These are phyloP conservation scores for Otolemur garnettii DNA, from an alignment of 2,113 vertebrate species.

Conservation along the genomic window DNA sequence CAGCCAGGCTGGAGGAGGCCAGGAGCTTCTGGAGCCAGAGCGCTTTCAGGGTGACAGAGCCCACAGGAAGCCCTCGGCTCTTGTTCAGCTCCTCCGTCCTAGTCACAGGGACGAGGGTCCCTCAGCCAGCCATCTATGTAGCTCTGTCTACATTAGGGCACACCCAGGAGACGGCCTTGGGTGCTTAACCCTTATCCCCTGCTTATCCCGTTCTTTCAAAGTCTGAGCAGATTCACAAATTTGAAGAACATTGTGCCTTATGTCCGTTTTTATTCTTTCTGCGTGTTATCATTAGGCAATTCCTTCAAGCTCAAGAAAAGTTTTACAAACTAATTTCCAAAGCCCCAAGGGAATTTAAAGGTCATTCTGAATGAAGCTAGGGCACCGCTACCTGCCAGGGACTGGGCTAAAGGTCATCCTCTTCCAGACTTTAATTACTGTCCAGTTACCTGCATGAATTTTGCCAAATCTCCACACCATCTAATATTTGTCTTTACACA, in stretches of 20 bases:
- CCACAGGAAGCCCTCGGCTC: background rate
- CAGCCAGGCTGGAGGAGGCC: background rate
- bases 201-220: background rate
- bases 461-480: background rate
- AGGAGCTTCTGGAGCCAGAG: background rate
- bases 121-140: background rate
- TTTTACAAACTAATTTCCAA: background rate
- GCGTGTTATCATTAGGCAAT: background rate
- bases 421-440: background rate
- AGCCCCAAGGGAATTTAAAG: background rate
- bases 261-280: background rate
- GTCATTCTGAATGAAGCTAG: background rate
- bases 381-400: background rate
- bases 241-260: background rate
- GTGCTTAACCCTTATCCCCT: background rate
- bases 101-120: background rate
- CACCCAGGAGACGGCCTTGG: background rate
- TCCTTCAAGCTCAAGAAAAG: conserved; percentile 23
- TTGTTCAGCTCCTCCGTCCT: background rate
- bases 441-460: background rate
- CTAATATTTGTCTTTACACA: background rate
- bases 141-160: background rate
- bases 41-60: conserved; percentile 21
- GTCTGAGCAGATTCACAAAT: background rate
- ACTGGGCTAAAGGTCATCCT: background rate